Evolutionary conservation across 2,888 invertebrate genomes (phyloP), one percentile per base, ranked within the genome.

Genomic region (Creontiades dilutus): DNA sequence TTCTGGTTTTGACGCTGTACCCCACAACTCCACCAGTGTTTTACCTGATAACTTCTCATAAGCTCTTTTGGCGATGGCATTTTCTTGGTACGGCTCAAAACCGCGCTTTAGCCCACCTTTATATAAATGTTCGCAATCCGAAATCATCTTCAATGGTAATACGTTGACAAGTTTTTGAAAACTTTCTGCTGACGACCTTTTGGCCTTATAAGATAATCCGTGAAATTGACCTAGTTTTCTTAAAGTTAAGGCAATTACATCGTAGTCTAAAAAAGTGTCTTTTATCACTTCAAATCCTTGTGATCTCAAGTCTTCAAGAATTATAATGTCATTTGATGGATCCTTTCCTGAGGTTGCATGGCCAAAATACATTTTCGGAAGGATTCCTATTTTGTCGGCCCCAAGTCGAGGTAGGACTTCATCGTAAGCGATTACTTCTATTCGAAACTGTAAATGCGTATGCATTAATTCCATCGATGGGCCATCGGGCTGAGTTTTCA

Each of bases 141-240:
- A 23, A 0, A 46, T 16, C 23, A 11, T 37, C 19, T 47, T 68
- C 16, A 7, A 7, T 28, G 47, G 46, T 16, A 78, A 19, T 19
- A n/a, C n/a, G 46, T 78, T 14, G 46, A 78, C 46, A 7, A 48
- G 13, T 16, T 48, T 23, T 37, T 0, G 12, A 68, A 86, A 16
- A 37, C 7, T 19, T 47, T 19, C 23, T 19, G 0, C 23, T 3
- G 19, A 48, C 3, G 68, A 37, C 19, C n/a, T 46, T 57, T 93
- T 92, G 12, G 92, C 88, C 0, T 92, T 91, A 81, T 93, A 91
- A 0, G 93, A 93, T 37, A 92, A 91, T 23, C 93, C 92, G 90
- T 93, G 93, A 46, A 93, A 92, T 9, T 90, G 91, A 0, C 92
- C 92, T 14, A 93, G 90, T 1, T 92, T 81, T 48, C 86, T 90